Percentiles rank a stretch among this genome's conserved stretches.
Evolutionary conservation across 2,888 invertebrate species (phyloP).

Genomic region (Lysandra coridon): DNA sequence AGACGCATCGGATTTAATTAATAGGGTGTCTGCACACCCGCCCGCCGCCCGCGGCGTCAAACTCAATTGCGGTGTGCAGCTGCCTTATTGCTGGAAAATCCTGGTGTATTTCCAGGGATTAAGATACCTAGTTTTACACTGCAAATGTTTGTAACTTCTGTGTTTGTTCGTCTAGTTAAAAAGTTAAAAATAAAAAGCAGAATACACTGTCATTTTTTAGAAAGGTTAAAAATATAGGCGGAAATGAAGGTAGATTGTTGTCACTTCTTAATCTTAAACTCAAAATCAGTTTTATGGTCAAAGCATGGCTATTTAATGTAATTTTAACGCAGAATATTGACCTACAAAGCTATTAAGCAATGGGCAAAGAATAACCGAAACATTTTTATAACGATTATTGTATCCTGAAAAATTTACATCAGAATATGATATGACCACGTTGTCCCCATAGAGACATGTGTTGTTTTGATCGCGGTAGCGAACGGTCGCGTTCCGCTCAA

Average conservation of each 20-base stretch:
- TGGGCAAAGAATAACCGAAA: too few species aligned
- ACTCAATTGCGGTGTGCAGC: conserved; percentile 19
- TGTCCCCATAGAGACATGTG: background rate
- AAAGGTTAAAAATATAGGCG: too few species aligned
- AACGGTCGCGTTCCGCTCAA: too few species aligned
- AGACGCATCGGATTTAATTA: conserved; percentile 20
- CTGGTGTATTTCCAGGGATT: background rate
- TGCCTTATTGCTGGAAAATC: conserved; percentile 1
- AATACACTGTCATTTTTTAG: background rate
- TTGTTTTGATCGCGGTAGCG: too few species aligned
- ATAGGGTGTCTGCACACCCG: conserved; percentile 12
- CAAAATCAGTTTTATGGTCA: too few species aligned
- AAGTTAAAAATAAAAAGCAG: background rate
- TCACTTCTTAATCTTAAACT: too few species aligned
- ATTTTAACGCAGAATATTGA: too few species aligned
- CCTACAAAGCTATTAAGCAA: too few species aligned
- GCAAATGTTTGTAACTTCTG: background rate
- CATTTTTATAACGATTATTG: background rate
- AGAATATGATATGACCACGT: background rate
- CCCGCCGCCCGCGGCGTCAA: conserved; percentile 20
- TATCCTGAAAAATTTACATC: background rate
- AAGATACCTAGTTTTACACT: background rate
- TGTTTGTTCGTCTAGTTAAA: background rate
- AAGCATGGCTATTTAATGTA: too few species aligned
- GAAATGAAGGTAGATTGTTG: too few species aligned